Base-by-base conservation (phyloP, 2,797 vertebrate species). In the Eulemur mongoz region DNA sequence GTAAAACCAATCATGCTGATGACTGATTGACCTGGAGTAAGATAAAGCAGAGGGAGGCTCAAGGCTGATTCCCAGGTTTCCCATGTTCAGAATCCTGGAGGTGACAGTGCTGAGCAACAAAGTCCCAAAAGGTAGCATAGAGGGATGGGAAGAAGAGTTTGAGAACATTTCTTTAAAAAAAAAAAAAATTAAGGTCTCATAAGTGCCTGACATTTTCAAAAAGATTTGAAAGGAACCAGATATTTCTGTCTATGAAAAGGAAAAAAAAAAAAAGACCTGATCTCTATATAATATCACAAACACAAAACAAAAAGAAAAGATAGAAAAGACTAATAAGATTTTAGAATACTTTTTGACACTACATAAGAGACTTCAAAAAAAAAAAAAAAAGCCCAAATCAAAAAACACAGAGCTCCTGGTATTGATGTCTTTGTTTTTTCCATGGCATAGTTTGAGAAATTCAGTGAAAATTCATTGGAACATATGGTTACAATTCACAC, bases 281-380 rank as follows among this genome's bases (percentile, higher is more conserved):
- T 89, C 5, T 93, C 76, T 76, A 52, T 50, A 50, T 43, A 30
- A 96, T 81, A 18, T 78, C 61, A 80, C 14, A 90, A 84, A 87
- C n/a, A 83, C 48, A 54, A 61, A 95, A 72, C 52, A 79, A 94
- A 96, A 94, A 91, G 20, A 82, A 81, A 82, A 95, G 91, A 90
- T n/a, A 89, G 40, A 35, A 79, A 43, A 90, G 38, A 48, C 43
- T 83, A 69, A 81, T 59, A 59, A 54, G n/a, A 50, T 27, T 80
- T 70, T 93, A 89, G 80, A 93, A 79, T 15, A 57, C 1, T 57
- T 94, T 94, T 40, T 95, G 73, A 91, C 15, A 54, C 4, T n/a
- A 54, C 11, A 27, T 22, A 69, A 91, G 57, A 94, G 73, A 95
- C 38, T 69, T 43, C 43, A 43, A 43, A 43, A 40, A 40, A 40